Percentiles rank a stretch among this genome's conserved stretches.
These are phyloP conservation scores for Oreochromis grahami DNA, from an alignment of 2,797 vertebrate genomes.

Conservation along the genomic window DNA sequence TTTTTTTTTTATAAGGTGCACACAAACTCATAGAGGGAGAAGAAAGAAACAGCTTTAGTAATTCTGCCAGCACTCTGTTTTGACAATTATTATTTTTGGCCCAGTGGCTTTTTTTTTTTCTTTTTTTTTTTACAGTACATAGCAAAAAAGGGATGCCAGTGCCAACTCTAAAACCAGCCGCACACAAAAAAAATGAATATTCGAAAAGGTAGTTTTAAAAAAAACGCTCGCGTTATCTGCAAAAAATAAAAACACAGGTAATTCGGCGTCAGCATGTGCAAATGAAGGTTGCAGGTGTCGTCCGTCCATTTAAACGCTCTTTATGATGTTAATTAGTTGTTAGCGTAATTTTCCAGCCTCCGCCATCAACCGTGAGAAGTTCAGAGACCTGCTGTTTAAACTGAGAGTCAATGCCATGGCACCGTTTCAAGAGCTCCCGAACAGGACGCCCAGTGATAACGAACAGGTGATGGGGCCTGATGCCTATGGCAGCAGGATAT, in stretches of 20 bases:
- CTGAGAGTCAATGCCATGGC: constrained; percentile 71
- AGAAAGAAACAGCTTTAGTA: constrained; percentile 36
- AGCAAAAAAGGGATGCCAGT: constrained; percentile 36
- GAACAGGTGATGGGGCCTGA: constrained; percentile 76
- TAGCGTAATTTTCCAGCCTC: constrained; percentile 76
- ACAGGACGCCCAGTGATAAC: constrained; percentile 77
- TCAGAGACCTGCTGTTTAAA: constrained; percentile 77
- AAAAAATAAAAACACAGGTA: constrained; percentile 78
- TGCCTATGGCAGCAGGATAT: constrained; percentile 74
- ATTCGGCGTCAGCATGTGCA: constrained; percentile 72
- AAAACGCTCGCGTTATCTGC: constrained; percentile 70
- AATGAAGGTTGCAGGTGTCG: constrained; percentile 82
- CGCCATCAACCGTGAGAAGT: constrained; percentile 78
- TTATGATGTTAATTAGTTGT: constrained; percentile 86
- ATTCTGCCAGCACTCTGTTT: constrained; percentile 57
- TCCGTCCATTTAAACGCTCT: constrained; percentile 68
- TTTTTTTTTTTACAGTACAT: constrained; percentile 16
- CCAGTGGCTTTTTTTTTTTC: constrained; percentile 31
- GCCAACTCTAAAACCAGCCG: constrained; percentile 34
- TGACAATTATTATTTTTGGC: constrained; percentile 62
- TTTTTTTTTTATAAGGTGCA: constrained; percentile 29
- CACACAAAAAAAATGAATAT: constrained; percentile 52
- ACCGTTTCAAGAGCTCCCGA: constrained; percentile 70
- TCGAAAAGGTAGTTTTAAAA: constrained; percentile 43
- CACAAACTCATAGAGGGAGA: constrained; percentile 10